Conservation (phyloP, 2,797 vertebrate genomes). For the Acrossocheilus fasciatus region DNA sequence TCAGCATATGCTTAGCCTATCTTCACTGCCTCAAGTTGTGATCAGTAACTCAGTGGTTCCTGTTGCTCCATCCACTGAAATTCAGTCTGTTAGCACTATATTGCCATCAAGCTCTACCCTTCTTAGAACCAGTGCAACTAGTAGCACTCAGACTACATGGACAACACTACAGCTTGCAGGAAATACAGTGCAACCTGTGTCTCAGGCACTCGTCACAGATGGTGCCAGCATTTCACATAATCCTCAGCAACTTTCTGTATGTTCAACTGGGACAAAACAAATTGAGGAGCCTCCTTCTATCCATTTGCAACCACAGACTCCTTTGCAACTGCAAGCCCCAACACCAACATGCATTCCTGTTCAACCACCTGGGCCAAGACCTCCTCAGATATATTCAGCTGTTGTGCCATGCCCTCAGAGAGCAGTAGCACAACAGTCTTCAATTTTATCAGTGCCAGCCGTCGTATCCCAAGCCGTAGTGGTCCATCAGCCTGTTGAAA, state of each 20-base stretch:
- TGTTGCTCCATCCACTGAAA: slow-evolving; percentile 68
- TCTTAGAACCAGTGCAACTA: slow-evolving; percentile 83
- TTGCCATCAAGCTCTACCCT: slow-evolving; percentile 72
- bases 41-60: slow-evolving; percentile 68
- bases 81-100: slow-evolving; percentile 70
- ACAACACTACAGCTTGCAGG: slow-evolving; percentile 94
- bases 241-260: slow-evolving; percentile 77
- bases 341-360: slow-evolving; percentile 72
- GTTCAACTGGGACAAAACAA: slow-evolving; percentile 77
- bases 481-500: slow-evolving; percentile 74
- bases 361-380: slow-evolving; percentile 67
- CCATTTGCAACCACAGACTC: slow-evolving; percentile 75
- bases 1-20: slow-evolving; percentile 63
- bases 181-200: slow-evolving; percentile 93
- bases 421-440: slow-evolving; percentile 70
- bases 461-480: slow-evolving; percentile 73
- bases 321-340: slow-evolving; percentile 73
- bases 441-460: slow-evolving; percentile 70
- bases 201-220: slow-evolving; percentile 78
- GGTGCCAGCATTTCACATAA: slow-evolving; percentile 71
- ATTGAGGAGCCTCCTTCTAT: slow-evolving; percentile 81
- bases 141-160: slow-evolving; percentile 98
- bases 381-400: slow-evolving; percentile 70
- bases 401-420: slow-evolving; percentile 72
- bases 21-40: slow-evolving; percentile 69